Evolutionary conservation across 2,113 vertebrate genomes (phyloP).

Genomic region (Pomatostomus ruficeps): DNA sequence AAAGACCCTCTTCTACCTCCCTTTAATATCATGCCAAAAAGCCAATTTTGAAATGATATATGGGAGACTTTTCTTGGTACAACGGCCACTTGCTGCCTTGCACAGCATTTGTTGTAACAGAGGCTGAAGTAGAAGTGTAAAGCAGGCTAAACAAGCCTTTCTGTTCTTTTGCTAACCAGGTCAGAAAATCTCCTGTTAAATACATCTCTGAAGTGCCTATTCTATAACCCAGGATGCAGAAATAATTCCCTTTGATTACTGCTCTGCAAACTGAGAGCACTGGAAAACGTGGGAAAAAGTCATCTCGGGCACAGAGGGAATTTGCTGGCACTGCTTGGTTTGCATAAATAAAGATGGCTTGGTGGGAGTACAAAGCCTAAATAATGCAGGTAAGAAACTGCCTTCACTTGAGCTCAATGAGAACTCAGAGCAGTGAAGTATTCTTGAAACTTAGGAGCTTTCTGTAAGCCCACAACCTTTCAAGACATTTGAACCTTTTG

Average conservation of each 20-base stretch:
- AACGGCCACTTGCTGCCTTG: neutral
- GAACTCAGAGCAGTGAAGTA: neutral
- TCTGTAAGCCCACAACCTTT: neutral
- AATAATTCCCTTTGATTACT: neutral
- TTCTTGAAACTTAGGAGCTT: neutral
- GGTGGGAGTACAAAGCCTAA: neutral
- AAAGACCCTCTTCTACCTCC: neutral
- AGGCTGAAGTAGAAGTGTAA: neutral
- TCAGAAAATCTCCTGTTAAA: neutral
- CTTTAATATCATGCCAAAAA: neutral
- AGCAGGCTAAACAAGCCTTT: neutral
- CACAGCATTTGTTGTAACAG: neutral
- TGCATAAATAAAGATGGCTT: neutral
- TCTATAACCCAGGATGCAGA: neutral
- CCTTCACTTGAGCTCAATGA: neutral
- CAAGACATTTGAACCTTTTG: neutral
- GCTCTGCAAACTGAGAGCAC: neutral
- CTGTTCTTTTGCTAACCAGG: neutral
- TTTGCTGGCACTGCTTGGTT: neutral
- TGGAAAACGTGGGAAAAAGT: neutral
- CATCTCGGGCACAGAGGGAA: neutral
- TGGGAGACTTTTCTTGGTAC: neutral
- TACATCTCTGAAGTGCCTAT: neutral
- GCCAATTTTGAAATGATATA: neutral
- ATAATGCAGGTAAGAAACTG: neutral